These are phyloP conservation scores for Timema cristinae DNA, from an alignment of 2,888 invertebrate genomes.

Conservation along the genomic window DNA sequence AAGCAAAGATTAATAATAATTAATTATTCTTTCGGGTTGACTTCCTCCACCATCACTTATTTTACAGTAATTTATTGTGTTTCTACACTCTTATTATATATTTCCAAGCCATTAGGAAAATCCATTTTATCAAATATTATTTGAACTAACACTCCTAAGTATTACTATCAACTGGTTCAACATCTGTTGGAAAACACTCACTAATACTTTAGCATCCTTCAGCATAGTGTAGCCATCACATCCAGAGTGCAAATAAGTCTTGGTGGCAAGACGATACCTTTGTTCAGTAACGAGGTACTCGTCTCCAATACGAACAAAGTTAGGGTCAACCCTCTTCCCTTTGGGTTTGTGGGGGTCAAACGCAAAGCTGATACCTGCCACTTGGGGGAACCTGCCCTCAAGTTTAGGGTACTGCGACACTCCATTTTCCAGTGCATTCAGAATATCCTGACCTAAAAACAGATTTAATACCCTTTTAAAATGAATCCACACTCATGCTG, in stretches of 20 bases:
- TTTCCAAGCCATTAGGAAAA: too few species aligned
- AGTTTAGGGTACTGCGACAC: conserved; percentile 82
- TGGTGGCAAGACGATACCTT: conserved; percentile 73
- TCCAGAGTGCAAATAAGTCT: conserved; percentile 74
- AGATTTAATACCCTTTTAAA: too few species aligned
- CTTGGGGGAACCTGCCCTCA: conserved; percentile 86
- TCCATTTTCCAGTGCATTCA: conserved; percentile 75
- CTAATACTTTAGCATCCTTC: conserved; percentile 67
- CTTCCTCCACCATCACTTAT: too few species aligned
- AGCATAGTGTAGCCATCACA: conserved; percentile 84
- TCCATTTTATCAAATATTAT: too few species aligned
- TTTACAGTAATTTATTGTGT: too few species aligned
- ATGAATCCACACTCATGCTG: too few species aligned
- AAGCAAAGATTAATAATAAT: too few species aligned
- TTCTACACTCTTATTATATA: too few species aligned
- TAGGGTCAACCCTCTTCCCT: conserved; percentile 64
- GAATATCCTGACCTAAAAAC: conserved; percentile 55
- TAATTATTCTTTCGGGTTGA: too few species aligned
- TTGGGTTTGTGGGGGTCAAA: conserved; percentile 67
- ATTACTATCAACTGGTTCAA: conserved; percentile 1
- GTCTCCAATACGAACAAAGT: conserved; percentile 77
- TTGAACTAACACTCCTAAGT: too few species aligned
- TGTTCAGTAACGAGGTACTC: conserved; percentile 70
- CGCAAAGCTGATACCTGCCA: conserved; percentile 72
- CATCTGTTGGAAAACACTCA: conserved; percentile 43